A percentile compares a stretch with the other conserved stretches of the same genome.
phyloP scores from a whole-genome alignment of 2,888 invertebrate species.

The Lepidocyrtoides sp. region DNA sequence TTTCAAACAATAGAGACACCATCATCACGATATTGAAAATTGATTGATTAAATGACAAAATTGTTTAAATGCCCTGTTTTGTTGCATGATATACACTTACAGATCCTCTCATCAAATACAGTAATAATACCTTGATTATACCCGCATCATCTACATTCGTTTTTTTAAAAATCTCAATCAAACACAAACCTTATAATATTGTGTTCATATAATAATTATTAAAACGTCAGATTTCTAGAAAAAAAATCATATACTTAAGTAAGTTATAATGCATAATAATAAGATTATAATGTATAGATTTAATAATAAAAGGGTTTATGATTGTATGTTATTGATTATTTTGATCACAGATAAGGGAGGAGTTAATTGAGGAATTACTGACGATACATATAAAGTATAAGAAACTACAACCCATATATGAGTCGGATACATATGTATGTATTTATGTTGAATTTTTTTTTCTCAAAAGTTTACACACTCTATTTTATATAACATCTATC shows the following conservation, averaged over 20 bases:
- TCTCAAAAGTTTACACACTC: constrained; percentile 12
- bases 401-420: constrained; percentile 69
- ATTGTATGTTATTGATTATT: constrained; percentile 83
- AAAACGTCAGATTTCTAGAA: constrained; percentile 50
- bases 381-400: constrained; percentile 78
- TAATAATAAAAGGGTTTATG: constrained; percentile 74
- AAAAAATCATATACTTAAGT: constrained; percentile 45
- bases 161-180: constrained; percentile 60
- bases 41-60: constrained; percentile 24
- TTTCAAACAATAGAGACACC: not conserved
- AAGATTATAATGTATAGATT: constrained; percentile 22
- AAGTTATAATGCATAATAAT: constrained; percentile 22
- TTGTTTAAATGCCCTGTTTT: constrained; percentile 39
- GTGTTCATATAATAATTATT: constrained; percentile 25
- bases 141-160: constrained; percentile 51
- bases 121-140: constrained; percentile 54
- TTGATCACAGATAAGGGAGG: constrained; percentile 85
- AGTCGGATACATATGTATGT: constrained; percentile 46
- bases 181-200: not conserved
- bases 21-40: constrained; percentile 8
- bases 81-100: constrained; percentile 45
- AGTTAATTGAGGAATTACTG: constrained; percentile 81
- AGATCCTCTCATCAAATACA: constrained; percentile 23
- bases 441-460: constrained; percentile 31
- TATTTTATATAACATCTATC: constrained; percentile 32